Evolutionary conservation across 2,113 vertebrate species (phyloP).

Genomic region (Sterna hirundo): DNA sequence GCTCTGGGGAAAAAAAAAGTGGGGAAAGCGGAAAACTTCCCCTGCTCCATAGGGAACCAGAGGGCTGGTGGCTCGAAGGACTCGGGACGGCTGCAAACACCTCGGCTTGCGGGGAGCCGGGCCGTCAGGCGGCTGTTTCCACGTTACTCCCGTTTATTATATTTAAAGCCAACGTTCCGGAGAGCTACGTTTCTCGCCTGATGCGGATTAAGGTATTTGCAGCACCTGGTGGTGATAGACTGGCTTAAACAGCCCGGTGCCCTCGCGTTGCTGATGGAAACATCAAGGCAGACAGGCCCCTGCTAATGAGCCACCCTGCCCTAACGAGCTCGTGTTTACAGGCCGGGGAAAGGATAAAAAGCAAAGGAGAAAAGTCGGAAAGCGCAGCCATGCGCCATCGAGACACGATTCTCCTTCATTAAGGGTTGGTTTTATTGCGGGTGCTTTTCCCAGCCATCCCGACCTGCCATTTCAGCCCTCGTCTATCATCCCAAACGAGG

Average conservation of each 20-base stretch:
- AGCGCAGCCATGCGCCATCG: not conserved
- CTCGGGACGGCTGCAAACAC: not conserved
- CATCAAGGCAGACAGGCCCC: not conserved
- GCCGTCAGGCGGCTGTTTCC: not conserved
- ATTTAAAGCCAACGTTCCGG: not conserved
- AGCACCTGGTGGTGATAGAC: not conserved
- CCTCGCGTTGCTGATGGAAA: not conserved
- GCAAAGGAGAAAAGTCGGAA: not conserved
- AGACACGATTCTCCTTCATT: not conserved
- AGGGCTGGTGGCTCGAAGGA: not conserved
- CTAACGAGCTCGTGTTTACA: not conserved
- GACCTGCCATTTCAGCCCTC: not conserved
- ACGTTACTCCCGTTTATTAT: not conserved
- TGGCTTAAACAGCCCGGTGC: not conserved
- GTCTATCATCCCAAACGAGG: not conserved
- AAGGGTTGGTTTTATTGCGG: not conserved
- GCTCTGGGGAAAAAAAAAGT: not conserved
- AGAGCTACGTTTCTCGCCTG: not conserved
- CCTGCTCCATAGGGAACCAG: not conserved
- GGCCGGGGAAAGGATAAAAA: not conserved
- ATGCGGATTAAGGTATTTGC: not conserved
- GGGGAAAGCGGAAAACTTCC: not conserved
- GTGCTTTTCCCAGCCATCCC: not conserved
- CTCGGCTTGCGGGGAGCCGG: rapidly evolving
- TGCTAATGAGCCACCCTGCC: slow-evolving; percentile 5